Conservation (phyloP, 2,113 vertebrate genomes). For the Psettodes erumei region DNA sequence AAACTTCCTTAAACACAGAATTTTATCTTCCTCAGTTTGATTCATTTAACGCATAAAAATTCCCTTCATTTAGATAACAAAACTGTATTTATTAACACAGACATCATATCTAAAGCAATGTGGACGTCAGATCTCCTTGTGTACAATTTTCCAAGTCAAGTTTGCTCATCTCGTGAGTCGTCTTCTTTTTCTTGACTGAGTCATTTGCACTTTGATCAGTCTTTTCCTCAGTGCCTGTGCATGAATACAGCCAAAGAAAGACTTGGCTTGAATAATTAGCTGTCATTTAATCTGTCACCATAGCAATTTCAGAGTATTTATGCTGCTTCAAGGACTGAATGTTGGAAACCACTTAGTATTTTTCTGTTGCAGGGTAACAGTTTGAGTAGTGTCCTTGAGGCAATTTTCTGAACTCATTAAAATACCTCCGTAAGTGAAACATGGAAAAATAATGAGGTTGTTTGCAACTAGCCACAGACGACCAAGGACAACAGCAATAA, state of each 20-base stretch:
- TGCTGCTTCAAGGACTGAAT: slow-evolving; percentile 10
- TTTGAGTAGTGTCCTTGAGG: slow-evolving; percentile 14
- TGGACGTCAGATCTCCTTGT: neutral
- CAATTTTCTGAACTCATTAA: slow-evolving; percentile 34
- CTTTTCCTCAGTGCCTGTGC: neutral
- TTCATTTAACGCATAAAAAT: no score
- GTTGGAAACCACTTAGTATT: slow-evolving; percentile 24
- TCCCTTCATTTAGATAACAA: neutral
- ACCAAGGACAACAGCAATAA: slow-evolving; percentile 20
- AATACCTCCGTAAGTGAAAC: slow-evolving; percentile 29
- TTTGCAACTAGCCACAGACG: slow-evolving; percentile 1
- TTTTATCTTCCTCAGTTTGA: no score
- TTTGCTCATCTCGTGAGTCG: neutral
- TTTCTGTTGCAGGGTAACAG: slow-evolving; percentile 2
- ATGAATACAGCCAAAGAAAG: neutral
- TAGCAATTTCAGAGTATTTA: slow-evolving; percentile 1
- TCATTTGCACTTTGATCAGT: neutral
- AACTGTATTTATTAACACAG: neutral
- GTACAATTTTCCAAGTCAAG: neutral
- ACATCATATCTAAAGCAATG: neutral
- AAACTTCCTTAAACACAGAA: no score
- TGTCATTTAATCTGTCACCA: slow-evolving; percentile 11
- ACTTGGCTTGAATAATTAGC: neutral
- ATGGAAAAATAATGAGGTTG: slow-evolving; percentile 26
- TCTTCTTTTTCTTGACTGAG: neutral